These are phyloP conservation scores for Palythoa heliodiscus DNA, from an alignment of 92 coral and sea anemone species.

Conservation along the genomic window DNA sequence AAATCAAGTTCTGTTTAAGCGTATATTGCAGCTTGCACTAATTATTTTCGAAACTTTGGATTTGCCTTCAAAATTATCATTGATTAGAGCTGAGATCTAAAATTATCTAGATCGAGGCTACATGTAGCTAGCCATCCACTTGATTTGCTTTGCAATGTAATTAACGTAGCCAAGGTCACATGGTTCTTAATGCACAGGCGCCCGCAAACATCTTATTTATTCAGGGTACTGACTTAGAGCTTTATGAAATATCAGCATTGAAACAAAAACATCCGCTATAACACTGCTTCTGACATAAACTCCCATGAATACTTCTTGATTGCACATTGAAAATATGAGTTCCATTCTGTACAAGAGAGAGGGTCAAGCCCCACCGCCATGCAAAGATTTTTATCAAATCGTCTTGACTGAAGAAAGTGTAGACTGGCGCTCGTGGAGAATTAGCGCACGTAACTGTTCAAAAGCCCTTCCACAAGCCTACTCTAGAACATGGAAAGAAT, in stretches of 20 bases:
- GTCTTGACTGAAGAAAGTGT: constrained; percentile 46
- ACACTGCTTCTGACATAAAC: not conserved
- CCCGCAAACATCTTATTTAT: no score
- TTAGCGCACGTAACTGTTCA: constrained; percentile 46
- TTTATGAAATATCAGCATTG: not conserved
- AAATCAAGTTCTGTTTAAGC: no score
- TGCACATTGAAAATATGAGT: constrained; percentile 5
- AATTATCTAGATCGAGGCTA: no score
- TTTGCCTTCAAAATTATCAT: no score
- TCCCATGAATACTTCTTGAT: not conserved
- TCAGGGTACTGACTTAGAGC: no score
- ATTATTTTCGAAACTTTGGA: no score
- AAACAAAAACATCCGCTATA: not conserved
- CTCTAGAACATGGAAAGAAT: constrained; percentile 48
- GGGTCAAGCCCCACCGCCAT: constrained; percentile 61
- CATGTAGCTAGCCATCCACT: no score
- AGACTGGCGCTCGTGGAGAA: constrained; percentile 52
- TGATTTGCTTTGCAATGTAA: no score
- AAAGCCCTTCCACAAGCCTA: constrained; percentile 48
- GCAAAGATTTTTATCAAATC: constrained; percentile 61
- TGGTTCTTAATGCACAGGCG: no score
- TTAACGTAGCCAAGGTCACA: no score
- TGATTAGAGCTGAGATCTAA: no score
- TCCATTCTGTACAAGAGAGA: constrained; percentile 46
- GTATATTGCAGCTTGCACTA: no score